Percentiles rank a stretch among this genome's conserved stretches.
Conservation (phyloP, 2,113 vertebrate species). For the Callionymus lyra region DNA sequence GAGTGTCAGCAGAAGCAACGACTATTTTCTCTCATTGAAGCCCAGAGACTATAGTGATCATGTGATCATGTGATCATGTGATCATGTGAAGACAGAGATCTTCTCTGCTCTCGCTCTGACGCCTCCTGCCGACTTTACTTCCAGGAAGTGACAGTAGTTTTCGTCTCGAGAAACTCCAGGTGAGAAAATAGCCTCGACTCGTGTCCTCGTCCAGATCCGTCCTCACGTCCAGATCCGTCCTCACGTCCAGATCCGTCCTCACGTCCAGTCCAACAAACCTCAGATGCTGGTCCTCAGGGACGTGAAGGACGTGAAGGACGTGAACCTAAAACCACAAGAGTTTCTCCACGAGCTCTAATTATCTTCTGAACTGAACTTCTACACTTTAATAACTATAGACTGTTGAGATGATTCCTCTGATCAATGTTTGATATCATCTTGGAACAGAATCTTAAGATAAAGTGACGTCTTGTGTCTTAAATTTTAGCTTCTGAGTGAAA, state of each 20-base stretch:
- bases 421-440: slow-evolving; percentile 9
- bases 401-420: too few species aligned
- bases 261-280: slow-evolving; percentile 26
- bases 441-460: too few species aligned
- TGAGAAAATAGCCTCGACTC: slow-evolving; percentile 65
- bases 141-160: slow-evolving; percentile 65
- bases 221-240: slow-evolving; percentile 53
- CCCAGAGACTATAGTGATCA: slow-evolving; percentile 28
- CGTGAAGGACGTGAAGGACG: slow-evolving; percentile 36
- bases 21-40: slow-evolving; percentile 16
- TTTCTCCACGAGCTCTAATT: too few species aligned
- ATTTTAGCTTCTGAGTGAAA: too few species aligned
- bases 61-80: too few species aligned
- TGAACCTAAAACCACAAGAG: slow-evolving; percentile 15
- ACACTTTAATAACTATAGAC: too few species aligned
- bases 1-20: slow-evolving; percentile 49
- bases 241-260: slow-evolving; percentile 52
- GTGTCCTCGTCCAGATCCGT: slow-evolving; percentile 56
- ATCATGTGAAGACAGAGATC: background rate
- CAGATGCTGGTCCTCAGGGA: too few species aligned
- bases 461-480: too few species aligned
- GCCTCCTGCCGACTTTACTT: slow-evolving; percentile 50
- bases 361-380: too few species aligned
- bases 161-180: slow-evolving; percentile 52
- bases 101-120: slow-evolving; percentile 25